Base-by-base conservation (phyloP, 1,140 invertebrate genomes). In the Pemphigus obesinymphae region DNA sequence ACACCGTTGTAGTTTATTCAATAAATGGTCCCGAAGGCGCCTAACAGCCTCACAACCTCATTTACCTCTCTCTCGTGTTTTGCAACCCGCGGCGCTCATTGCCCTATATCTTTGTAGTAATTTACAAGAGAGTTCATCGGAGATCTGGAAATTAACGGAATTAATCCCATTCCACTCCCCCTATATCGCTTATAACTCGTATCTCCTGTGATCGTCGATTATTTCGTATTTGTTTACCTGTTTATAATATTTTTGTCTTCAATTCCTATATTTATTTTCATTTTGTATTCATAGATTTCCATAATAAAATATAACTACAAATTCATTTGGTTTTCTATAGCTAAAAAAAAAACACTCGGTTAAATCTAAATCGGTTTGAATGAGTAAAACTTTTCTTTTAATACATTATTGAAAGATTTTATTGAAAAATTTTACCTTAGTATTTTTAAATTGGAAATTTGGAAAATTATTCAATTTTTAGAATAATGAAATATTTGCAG, bases 1-100 rank as follows among this genome's bases (percentile, higher is more conserved):
- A 68, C 63, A 68, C 31, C 63, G 34, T 61, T 61, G 63, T 20
- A 13, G 63, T 68, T 68, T 31, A 68, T 68, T 68, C 63, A 37
- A 68, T 68, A 68, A n/a, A 37, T 23, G 63, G 63, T n/a, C 20
- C 34, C 63, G 63, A 37, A 68, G 31, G 63, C 63, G 20, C 34
- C 63, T 40, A 68, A 37, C 34, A 68, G 34, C 63, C 34, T 66
- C 63, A 37, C 34, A 34, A 61, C 63, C 31, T 34, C 63, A n/a
- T 37, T 34, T 37, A 37, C 34, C 17, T 13, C 63, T 23, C n/a
- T 10, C 63, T 2, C 1, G 5, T 20, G 13, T 20, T n/a, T 15
- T 50, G 17, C 8, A 17, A 1, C 31, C 17, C 63, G 3, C 10
- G 7, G 5, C 15, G 15, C 61, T 34, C 61, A 34, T 29, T 34